Percentiles rank a stretch among this genome's conserved stretches.
These are phyloP conservation scores for Agriopis leucophaearia DNA, from an alignment of 2,888 invertebrate genomes.

Conservation along the genomic window DNA sequence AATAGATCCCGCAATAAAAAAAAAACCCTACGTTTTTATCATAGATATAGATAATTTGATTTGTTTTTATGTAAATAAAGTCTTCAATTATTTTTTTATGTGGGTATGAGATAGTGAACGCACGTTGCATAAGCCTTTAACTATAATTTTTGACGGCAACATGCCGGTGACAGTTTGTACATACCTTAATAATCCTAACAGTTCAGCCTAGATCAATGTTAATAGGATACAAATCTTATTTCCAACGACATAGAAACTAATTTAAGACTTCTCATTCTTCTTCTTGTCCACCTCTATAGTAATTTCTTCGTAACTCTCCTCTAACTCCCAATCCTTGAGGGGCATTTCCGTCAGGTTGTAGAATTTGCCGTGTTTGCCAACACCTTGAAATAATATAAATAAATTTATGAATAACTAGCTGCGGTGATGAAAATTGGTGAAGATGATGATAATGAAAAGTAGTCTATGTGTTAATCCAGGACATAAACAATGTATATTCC, in stretches of 20 bases:
- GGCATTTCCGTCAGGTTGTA: conserved; percentile 86
- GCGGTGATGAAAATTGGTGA: background rate
- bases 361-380: conserved; percentile 90
- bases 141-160: too few relatives aligned
- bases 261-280: conserved; percentile 42
- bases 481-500: too few relatives aligned
- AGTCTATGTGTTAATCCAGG: too few relatives aligned
- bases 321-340: conserved; percentile 89
- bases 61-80: too few relatives aligned
- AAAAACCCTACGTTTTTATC: too few relatives aligned
- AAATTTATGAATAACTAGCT: background rate
- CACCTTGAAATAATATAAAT: conserved; percentile 60
- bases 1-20: too few relatives aligned
- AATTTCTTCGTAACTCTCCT: conserved; percentile 70
- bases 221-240: background rate
- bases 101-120: too few relatives aligned
- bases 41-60: too few relatives aligned
- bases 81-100: too few relatives aligned
- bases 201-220: background rate
- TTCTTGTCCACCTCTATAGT: conserved; percentile 46
- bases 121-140: too few relatives aligned
- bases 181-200: too few relatives aligned
- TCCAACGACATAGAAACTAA: background rate
- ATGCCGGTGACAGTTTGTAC: too few relatives aligned
- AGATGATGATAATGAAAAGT: background rate